phyloP scores from a whole-genome alignment of 2,113 vertebrate genomes.

The Corythornis vintsioides region DNA sequence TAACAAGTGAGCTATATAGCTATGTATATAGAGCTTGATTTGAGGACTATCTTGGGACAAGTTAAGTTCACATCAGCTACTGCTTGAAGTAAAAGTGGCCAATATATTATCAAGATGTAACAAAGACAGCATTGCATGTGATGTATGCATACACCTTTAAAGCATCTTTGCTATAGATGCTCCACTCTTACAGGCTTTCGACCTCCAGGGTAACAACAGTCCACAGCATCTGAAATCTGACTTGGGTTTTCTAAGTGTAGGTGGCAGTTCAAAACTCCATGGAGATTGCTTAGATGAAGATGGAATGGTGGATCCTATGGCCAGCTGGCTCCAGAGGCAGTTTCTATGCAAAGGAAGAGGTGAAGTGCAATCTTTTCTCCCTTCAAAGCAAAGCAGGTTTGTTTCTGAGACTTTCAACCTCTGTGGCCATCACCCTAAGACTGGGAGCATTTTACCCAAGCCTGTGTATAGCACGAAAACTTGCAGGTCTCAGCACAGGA shows the following conservation, averaged over 20 bases:
- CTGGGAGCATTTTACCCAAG: not conserved
- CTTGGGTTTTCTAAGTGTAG: not conserved
- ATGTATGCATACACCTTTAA: not conserved
- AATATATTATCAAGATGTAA: not conserved
- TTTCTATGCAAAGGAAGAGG: not conserved
- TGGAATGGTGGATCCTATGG: not conserved
- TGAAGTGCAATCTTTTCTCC: not conserved
- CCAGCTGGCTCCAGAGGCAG: not conserved
- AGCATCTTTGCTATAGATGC: not conserved
- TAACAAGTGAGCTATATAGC: not conserved
- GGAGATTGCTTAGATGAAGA: not conserved
- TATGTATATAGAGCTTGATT: not conserved
- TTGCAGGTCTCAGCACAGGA: not conserved
- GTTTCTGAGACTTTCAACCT: not conserved
- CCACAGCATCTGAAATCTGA: not conserved
- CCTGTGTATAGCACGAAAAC: not conserved
- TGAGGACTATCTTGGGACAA: not conserved
- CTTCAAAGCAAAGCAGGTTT: not conserved
- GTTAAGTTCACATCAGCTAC: conserved; percentile 6
- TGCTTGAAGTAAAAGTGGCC: not conserved
- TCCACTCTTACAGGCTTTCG: not conserved
- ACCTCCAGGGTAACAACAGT: not conserved
- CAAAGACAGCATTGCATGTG: not conserved
- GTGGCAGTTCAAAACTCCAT: not conserved
- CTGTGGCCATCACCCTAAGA: not conserved